A percentile compares a stretch with the other conserved stretches of the same genome.
Evolutionary conservation across 2,797 vertebrate species (phyloP).

Genomic region (Gila robusta): DNA sequence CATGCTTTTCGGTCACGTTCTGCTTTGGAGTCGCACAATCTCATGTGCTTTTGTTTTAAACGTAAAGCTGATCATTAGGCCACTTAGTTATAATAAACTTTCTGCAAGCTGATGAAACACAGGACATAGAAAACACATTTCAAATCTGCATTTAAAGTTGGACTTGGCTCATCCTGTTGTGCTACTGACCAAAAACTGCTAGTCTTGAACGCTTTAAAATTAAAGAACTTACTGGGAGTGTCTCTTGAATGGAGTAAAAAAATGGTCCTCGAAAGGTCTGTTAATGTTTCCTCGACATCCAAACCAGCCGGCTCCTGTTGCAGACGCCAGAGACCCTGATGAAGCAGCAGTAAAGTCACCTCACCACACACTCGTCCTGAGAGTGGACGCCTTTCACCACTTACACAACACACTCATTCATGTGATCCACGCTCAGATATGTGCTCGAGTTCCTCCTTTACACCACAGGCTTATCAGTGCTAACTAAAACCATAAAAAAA

Average conservation of each 20-base stretch:
- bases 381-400: constrained; percentile 31
- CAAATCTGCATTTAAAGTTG: background rate
- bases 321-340: background rate
- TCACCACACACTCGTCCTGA: background rate
- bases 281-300: constrained; percentile 12
- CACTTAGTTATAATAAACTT: background rate
- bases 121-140: background rate
- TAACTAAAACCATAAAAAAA: background rate
- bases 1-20: background rate
- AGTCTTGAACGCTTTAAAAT: background rate
- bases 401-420: constrained; percentile 43
- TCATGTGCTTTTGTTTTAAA: background rate
- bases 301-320: background rate
- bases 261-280: background rate
- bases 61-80: background rate
- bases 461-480: background rate
- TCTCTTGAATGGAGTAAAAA: background rate
- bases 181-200: background rate
- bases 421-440: background rate
- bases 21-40: background rate
- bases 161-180: background rate
- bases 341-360: background rate
- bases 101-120: background rate
- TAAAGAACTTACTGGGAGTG: constrained; percentile 19
- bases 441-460: background rate